Evolutionary conservation across 2,113 vertebrate genomes (phyloP), one percentile per base, ranked within the genome.

Genomic region (Pipa parva): DNA sequence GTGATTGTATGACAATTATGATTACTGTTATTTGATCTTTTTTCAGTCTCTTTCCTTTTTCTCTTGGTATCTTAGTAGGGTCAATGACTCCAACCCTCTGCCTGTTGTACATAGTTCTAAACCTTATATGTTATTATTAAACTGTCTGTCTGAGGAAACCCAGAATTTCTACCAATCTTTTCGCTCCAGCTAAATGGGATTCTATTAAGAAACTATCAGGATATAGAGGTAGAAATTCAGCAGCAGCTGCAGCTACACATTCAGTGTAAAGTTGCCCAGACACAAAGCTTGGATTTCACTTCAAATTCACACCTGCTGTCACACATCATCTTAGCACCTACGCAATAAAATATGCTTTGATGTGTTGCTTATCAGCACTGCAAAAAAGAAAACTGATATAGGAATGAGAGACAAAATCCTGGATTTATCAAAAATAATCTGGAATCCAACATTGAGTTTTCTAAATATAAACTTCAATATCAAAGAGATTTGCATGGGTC

Each of bases 301-400:
- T 22, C 17, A 13, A 28, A 29, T 31, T 50, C 46, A 31, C 66
- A 70, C 57, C 66, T 70, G 66, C 45, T 31, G 31, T 60, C 17
- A 50, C 22, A 54, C 20, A 46, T 70, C 58, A 45, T 69, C 18
- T 45, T 28, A 70, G 20, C 66, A 70, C 66, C 66, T 70, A 60
- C 46, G n/a, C 56, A 22, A 22, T 25, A 29, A 28, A 42, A 31
- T 29, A 17, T 33, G 13, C 33, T 42, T 29, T 36, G n/a, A 61
- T 70, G 39, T 50, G 21, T 27, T 51, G 29, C 60, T 60, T 61
- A 59, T 51, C 57, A 54, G n/a, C 58, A 18, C 33, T 45, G 49
- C 13, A n/a, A 20, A 28, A 6, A 0, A 17, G 31, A 15, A 61
- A 54, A 18, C n/a, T 39, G 49, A 61, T 37, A 42, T 42, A 6